Percentiles rank a stretch among this genome's conserved stretches.
Conservation (phyloP, 1,140 invertebrate species). For the Hyphantria cunea region DNA sequence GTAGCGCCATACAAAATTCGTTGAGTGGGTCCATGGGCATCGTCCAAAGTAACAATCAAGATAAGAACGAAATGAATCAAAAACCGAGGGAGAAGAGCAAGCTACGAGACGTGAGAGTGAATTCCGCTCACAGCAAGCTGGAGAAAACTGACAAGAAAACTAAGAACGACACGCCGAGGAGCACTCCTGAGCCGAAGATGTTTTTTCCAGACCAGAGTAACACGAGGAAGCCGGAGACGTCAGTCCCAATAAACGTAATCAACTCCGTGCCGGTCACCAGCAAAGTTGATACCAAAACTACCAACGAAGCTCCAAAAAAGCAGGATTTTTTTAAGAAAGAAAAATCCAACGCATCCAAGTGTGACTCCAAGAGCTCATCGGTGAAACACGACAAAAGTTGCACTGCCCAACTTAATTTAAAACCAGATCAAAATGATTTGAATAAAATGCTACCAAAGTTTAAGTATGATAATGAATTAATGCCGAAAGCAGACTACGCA, state of each 20-base stretch:
- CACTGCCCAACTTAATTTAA: constrained; percentile 57
- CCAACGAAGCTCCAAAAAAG: constrained; percentile 73
- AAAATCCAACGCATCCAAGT: constrained; percentile 68
- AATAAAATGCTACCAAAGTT: constrained; percentile 82
- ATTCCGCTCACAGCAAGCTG: constrained; percentile 77
- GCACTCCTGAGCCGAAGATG: constrained; percentile 71
- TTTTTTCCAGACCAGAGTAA: constrained; percentile 79
- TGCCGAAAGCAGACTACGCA: constrained; percentile 79
- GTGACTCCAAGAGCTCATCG: constrained; percentile 66
- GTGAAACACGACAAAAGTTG: constrained; percentile 77
- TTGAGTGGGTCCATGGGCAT: constrained; percentile 62
- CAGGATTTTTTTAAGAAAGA: constrained; percentile 82
- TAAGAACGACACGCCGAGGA: constrained; percentile 69
- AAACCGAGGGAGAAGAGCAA: constrained; percentile 78
- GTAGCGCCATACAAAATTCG: constrained; percentile 56
- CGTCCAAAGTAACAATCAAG: constrained; percentile 54
- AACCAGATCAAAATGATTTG: constrained; percentile 72
- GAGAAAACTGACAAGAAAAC: constrained; percentile 75
- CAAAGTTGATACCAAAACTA: constrained; percentile 68
- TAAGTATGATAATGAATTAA: constrained; percentile 80
- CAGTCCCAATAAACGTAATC: constrained; percentile 76
- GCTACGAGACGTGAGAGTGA: constrained; percentile 75
- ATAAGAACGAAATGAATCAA: constrained; percentile 66
- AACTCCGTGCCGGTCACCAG: constrained; percentile 63
- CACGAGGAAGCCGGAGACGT: constrained; percentile 68